These are phyloP conservation scores for Zosterops japonicus DNA, from an alignment of 2,113 vertebrate species.

Conservation along the genomic window DNA sequence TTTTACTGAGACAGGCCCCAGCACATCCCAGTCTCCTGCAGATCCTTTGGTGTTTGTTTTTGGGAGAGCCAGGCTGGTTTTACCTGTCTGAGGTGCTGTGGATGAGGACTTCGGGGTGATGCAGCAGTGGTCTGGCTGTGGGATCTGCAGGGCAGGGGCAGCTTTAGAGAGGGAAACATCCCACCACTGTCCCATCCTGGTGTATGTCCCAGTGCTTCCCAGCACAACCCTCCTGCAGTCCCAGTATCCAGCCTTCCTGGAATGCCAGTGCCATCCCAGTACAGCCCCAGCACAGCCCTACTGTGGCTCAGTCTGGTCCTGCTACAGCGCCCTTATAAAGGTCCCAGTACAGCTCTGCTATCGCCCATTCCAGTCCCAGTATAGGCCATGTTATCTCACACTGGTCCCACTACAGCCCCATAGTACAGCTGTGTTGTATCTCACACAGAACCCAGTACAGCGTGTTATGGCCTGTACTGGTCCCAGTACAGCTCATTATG, in stretches of 20 bases:
- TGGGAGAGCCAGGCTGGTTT: background rate
- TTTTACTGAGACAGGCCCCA: background rate
- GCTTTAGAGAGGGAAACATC: background rate
- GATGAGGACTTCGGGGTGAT: background rate
- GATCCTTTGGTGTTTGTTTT: background rate
- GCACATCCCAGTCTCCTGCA: background rate
- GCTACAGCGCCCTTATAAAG: background rate
- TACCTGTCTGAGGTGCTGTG: background rate
- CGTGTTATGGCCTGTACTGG: rapidly evolving
- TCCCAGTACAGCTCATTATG: background rate
- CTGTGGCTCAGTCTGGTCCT: background rate
- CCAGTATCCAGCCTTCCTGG: background rate
- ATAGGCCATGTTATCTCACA: background rate
- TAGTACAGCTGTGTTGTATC: background rate
- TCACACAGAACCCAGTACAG: too few relatives aligned
- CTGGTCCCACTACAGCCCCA: background rate
- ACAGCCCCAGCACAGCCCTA: background rate
- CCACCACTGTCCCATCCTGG: rapidly evolving
- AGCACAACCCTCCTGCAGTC: too few relatives aligned
- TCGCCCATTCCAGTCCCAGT: background rate
- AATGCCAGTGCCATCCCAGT: background rate
- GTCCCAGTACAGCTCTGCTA: background rate
- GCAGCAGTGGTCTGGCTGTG: rapidly evolving
- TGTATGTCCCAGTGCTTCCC: background rate
- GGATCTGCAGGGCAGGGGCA: background rate